Conservation (phyloP, 1,140 invertebrate genomes). For the Cydia splendana region DNA sequence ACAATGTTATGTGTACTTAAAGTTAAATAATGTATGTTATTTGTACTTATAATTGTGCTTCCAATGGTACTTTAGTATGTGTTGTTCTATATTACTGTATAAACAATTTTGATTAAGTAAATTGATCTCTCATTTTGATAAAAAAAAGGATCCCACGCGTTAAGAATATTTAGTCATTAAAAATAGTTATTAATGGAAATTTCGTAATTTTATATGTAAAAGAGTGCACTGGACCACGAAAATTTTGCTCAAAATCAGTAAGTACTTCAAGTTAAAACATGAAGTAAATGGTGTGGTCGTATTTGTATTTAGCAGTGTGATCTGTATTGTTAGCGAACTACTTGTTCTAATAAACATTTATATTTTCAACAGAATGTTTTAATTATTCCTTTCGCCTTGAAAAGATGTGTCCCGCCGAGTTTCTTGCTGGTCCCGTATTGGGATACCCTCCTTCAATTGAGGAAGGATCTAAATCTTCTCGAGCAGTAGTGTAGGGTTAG, state of each 20-base stretch:
- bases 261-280: not conserved
- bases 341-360: constrained; percentile 17
- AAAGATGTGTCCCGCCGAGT: not conserved
- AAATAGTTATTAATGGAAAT: not conserved
- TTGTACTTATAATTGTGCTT: constrained; percentile 25
- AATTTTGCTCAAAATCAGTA: constrained; percentile 18
- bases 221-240: not conserved
- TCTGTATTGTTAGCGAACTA: constrained; percentile 17
- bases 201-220: not conserved
- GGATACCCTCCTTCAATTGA: not conserved
- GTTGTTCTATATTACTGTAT: constrained; percentile 2
- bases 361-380: constrained; percentile 12
- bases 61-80: constrained; percentile 20
- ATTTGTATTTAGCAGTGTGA: constrained; percentile 1
- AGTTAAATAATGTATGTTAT: constrained; percentile 2
- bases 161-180: constrained; percentile 9
- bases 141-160: constrained; percentile 14
- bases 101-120: not conserved
- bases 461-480: no score
- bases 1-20: constrained; percentile 32
- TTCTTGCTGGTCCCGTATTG: not conserved
- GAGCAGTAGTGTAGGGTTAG: no score
- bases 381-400: not conserved
- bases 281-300: not conserved
- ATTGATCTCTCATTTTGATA: constrained; percentile 22